Evolutionary conservation across 92 coral and sea anemone genomes (phyloP).

Genomic region (Umimayanthus kanabou): DNA sequence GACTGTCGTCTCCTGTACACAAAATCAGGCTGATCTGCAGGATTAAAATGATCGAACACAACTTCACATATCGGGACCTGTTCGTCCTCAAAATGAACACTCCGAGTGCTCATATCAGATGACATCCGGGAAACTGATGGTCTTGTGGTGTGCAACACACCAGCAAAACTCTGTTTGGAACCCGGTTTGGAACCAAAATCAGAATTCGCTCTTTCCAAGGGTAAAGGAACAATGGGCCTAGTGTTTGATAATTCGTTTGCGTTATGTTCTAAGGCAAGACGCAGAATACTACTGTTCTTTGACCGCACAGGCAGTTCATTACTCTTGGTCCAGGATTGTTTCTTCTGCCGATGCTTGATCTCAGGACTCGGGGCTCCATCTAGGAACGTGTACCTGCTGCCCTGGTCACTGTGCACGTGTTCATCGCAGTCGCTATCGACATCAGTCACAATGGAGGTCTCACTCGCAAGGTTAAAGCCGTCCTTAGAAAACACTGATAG

Average conservation of each 20-base stretch:
- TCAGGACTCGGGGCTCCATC: constrained; percentile 27
- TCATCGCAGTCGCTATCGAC: constrained; percentile 13
- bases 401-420: background rate
- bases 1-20: constrained; percentile 55
- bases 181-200: background rate
- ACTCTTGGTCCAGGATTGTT: background rate
- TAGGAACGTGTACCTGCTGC: background rate
- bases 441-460: constrained; percentile 2
- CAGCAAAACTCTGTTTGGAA: background rate
- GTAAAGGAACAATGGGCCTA: background rate
- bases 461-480: constrained; percentile 32
- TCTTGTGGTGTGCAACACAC: background rate
- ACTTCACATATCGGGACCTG: constrained; percentile 29
- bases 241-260: background rate
- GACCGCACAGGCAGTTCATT: background rate
- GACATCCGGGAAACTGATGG: constrained; percentile 51
- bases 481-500: constrained; percentile 50
- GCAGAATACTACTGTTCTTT: background rate
- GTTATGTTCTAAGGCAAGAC: constrained; percentile 10
- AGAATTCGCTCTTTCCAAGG: background rate
- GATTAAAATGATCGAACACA: constrained; percentile 38
- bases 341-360: background rate
- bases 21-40: constrained; percentile 33
- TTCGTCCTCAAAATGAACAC: constrained; percentile 76
- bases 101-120: constrained; percentile 59